Conservation (phyloP, 1,140 invertebrate species). For the Camponotus pennsylvanicus region DNA sequence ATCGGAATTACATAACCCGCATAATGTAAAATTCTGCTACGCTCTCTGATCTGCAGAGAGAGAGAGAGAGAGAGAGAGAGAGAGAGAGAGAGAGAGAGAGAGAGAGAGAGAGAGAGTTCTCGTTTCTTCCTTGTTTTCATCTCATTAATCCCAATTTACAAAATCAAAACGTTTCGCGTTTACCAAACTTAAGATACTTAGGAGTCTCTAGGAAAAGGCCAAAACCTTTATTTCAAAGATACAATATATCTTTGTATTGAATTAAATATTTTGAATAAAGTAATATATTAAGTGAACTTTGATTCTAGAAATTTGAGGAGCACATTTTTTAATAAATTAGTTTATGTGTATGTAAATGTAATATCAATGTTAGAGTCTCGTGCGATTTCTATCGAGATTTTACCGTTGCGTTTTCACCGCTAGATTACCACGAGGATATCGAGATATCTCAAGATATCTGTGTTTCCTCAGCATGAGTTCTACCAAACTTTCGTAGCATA, state of each 20-base stretch:
- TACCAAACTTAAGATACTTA: no score
- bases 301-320: neutral
- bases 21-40: constrained; percentile 12
- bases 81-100: no score
- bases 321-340: neutral
- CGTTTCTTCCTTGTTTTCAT: neutral
- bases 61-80: no score
- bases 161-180: neutral
- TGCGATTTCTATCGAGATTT: constrained; percentile 6
- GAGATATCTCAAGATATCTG: constrained; percentile 15
- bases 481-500: constrained; percentile 27
- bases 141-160: constrained; percentile 10
- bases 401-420: neutral
- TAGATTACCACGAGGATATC: neutral
- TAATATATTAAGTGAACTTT: neutral
- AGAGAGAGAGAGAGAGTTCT: neutral
- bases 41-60: constrained; percentile 9
- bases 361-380: neutral
- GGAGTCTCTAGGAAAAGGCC: neutral
- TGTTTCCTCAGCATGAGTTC: constrained; percentile 35
- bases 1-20: constrained; percentile 56
- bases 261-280: neutral
- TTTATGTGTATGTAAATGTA: neutral
- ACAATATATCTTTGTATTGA: neutral
- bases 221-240: neutral